Conservation (phyloP, 2,797 vertebrate genomes). For the Tauraco hartlaubi region DNA sequence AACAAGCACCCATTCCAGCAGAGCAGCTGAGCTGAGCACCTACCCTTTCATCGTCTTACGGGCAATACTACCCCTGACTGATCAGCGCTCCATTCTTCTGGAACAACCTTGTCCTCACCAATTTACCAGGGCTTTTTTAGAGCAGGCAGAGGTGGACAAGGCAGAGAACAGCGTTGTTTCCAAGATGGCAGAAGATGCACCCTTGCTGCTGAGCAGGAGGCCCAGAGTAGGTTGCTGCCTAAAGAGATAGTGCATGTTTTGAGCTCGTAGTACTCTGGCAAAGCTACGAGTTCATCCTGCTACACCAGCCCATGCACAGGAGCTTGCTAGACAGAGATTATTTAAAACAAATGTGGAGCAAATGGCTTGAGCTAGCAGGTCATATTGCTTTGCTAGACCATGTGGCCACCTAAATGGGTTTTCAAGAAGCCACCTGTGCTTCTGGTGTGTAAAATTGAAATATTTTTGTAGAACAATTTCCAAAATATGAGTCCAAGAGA, state of each 20-base stretch:
- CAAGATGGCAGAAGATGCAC: not conserved
- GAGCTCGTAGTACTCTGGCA: not conserved
- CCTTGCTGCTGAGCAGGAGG: not conserved
- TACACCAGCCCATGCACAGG: fast-evolving
- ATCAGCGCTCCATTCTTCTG: not conserved
- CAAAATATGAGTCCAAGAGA: not conserved
- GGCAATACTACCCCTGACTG: fast-evolving
- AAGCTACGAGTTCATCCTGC: not conserved
- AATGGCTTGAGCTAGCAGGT: not conserved
- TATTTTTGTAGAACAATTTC: not conserved
- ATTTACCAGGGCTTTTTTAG: not conserved
- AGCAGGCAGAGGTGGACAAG: not conserved
- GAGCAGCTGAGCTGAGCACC: not conserved
- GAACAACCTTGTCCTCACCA: not conserved
- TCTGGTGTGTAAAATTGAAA: not conserved
- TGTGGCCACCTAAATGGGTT: not conserved
- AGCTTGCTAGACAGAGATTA: not conserved
- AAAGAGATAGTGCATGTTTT: not conserved
- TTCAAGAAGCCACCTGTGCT: not conserved
- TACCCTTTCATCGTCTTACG: too few species aligned
- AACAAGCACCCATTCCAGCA: not conserved
- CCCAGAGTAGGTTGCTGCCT: not conserved
- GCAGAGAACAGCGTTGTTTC: not conserved
- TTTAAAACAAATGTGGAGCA: not conserved
- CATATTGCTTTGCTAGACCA: not conserved